Percentiles rank a stretch among this genome's conserved stretches.
These are phyloP conservation scores for Lepidocolaptes lacrymiger DNA, from an alignment of 2,797 vertebrate genomes.

Conservation along the genomic window DNA sequence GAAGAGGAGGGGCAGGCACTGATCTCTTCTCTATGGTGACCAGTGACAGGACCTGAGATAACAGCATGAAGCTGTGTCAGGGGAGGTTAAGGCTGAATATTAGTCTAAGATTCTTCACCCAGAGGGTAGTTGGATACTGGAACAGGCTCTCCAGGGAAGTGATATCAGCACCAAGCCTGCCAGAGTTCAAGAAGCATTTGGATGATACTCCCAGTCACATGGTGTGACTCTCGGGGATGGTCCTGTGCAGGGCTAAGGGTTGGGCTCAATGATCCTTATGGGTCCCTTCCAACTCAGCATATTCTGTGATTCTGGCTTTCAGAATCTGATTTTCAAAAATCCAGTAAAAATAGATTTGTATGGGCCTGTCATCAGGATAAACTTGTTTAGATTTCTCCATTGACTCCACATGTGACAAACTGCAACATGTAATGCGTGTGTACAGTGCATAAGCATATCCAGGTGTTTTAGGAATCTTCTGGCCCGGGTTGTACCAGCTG, in stretches of 20 bases:
- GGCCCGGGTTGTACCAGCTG: background rate
- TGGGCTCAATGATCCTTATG: background rate
- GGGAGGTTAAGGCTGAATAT: background rate
- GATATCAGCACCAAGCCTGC: background rate
- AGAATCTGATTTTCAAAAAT: background rate
- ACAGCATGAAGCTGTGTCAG: background rate
- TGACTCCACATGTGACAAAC: background rate
- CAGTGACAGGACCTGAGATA: background rate
- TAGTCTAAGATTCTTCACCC: background rate
- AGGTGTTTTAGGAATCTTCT: background rate
- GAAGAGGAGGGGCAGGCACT: background rate
- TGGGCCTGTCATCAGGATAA: background rate
- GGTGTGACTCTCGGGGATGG: background rate
- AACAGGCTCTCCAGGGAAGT: background rate
- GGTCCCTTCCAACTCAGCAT: background rate
- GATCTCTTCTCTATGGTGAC: background rate
- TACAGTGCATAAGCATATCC: background rate
- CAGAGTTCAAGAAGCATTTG: background rate
- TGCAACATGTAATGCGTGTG: accelerated
- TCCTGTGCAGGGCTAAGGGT: background rate
- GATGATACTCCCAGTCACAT: background rate
- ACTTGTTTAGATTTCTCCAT: background rate
- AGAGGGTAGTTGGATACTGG: background rate
- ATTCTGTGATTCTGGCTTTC: background rate
- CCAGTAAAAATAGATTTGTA: background rate